Percentiles rank a stretch among this genome's conserved stretches.
phyloP scores from a whole-genome alignment of 2,113 vertebrate species.

The Myocastor coypus region DNA sequence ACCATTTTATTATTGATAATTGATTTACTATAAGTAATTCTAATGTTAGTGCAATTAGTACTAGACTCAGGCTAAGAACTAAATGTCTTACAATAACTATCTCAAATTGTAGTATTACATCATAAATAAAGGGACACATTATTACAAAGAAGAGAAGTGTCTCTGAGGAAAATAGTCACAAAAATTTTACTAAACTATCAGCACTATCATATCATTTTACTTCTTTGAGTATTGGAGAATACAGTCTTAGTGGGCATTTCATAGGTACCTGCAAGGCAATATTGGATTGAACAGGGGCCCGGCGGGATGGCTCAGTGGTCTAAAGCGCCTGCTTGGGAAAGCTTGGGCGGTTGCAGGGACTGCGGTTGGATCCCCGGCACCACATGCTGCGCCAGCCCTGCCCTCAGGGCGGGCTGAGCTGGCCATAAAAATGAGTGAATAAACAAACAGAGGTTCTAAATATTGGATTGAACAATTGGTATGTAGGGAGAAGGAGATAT shows the following conservation, averaged over 20 bases:
- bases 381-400: too few relatives aligned
- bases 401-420: too few relatives aligned
- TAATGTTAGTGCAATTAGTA: neutral
- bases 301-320: too few relatives aligned
- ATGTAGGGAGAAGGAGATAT: neutral
- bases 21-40: neutral
- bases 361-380: too few relatives aligned
- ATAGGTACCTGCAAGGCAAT: neutral
- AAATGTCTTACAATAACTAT: neutral
- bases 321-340: too few relatives aligned
- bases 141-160: neutral
- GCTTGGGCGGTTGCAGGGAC: too few relatives aligned
- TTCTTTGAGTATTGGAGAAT: neutral
- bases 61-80: neutral
- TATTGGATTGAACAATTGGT: neutral
- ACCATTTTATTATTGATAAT: neutral
- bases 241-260: neutral
- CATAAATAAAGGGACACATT: neutral
- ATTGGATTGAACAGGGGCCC: too few relatives aligned
- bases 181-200: neutral
- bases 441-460: too few relatives aligned
- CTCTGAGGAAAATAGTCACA: neutral
- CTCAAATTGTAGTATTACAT: neutral
- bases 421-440: too few relatives aligned
- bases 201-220: neutral